These are phyloP conservation scores for Prorops nasuta DNA, from an alignment of 1,140 invertebrate genomes.

Conservation along the genomic window DNA sequence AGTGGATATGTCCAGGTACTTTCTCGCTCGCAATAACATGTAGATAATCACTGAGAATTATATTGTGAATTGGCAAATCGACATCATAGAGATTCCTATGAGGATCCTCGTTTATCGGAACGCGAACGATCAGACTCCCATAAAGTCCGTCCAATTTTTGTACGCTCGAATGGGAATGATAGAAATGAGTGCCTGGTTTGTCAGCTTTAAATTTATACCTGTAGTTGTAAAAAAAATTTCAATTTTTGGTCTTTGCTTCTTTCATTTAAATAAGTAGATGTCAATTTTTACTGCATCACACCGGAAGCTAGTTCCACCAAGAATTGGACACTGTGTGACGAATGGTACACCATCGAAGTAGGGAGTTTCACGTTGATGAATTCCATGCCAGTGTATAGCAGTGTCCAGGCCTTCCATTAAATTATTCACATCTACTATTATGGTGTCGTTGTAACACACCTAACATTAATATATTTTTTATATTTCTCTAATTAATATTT, in stretches of 20 bases:
- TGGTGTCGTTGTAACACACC: slow-evolving; percentile 81
- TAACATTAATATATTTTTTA: too few relatives aligned
- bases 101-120: slow-evolving; percentile 70
- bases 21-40: slow-evolving; percentile 74
- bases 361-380: slow-evolving; percentile 77
- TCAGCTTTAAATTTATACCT: slow-evolving; percentile 74
- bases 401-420: slow-evolving; percentile 76
- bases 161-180: slow-evolving; percentile 84
- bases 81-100: slow-evolving; percentile 76
- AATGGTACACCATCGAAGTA: slow-evolving; percentile 90
- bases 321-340: slow-evolving; percentile 87
- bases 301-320: slow-evolving; percentile 79
- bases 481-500: not conserved
- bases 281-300: slow-evolving; percentile 25
- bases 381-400: slow-evolving; percentile 86
- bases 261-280: too few relatives aligned
- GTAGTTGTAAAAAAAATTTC: slow-evolving; percentile 7
- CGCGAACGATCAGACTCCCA: slow-evolving; percentile 80
- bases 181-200: slow-evolving; percentile 84
- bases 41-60: slow-evolving; percentile 83
- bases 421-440: slow-evolving; percentile 84
- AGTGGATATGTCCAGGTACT: slow-evolving; percentile 65
- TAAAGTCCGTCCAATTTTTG: slow-evolving; percentile 85
- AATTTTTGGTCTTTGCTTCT: too few relatives aligned
- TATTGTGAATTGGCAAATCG: slow-evolving; percentile 76